phyloP scores from a whole-genome alignment of 2,888 invertebrate genomes.

The Beris chalybata region DNA sequence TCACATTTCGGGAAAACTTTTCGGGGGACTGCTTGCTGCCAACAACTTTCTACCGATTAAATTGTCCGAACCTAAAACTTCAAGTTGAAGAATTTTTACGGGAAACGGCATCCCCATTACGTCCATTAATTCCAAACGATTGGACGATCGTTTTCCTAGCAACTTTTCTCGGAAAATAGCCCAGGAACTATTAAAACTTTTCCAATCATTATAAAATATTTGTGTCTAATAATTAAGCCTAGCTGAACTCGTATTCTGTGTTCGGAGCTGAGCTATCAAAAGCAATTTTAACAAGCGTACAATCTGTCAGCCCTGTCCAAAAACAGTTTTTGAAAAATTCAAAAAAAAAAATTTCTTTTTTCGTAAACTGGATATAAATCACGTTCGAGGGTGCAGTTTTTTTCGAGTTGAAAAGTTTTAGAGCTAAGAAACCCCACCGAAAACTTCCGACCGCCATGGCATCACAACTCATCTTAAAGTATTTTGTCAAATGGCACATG shows the following conservation, averaged over 20 bases:
- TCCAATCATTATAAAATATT: slow-evolving; percentile 29
- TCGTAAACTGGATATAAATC: slow-evolving; percentile 12
- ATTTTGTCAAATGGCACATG: slow-evolving; percentile 28
- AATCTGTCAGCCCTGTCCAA: not conserved
- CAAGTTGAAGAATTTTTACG: slow-evolving; percentile 20
- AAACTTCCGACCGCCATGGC: slow-evolving; percentile 16
- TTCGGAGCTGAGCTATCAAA: no score
- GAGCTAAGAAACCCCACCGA: not conserved
- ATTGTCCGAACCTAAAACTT: slow-evolving; percentile 29
- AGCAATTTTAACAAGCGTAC: not conserved
- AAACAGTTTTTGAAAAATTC: slow-evolving; percentile 1
- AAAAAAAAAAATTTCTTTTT: not conserved
- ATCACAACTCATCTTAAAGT: slow-evolving; percentile 33
- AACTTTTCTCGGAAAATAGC: slow-evolving; percentile 22
- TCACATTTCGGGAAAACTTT: not conserved
- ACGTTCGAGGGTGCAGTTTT: slow-evolving; percentile 12
- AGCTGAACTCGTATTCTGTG: no score
- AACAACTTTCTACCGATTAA: slow-evolving; percentile 14
- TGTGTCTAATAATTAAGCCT: slow-evolving; percentile 3
- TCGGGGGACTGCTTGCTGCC: not conserved
- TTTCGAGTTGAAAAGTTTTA: not conserved
- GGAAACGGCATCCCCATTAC: slow-evolving; percentile 6
- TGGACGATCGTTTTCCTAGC: not conserved
- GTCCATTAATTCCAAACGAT: slow-evolving; percentile 29
- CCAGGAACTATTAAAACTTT: slow-evolving; percentile 32